Percentiles rank a stretch among this genome's conserved stretches.
These are phyloP conservation scores for Esox lucius DNA, from an alignment of 2,797 vertebrate genomes.

Conservation along the genomic window DNA sequence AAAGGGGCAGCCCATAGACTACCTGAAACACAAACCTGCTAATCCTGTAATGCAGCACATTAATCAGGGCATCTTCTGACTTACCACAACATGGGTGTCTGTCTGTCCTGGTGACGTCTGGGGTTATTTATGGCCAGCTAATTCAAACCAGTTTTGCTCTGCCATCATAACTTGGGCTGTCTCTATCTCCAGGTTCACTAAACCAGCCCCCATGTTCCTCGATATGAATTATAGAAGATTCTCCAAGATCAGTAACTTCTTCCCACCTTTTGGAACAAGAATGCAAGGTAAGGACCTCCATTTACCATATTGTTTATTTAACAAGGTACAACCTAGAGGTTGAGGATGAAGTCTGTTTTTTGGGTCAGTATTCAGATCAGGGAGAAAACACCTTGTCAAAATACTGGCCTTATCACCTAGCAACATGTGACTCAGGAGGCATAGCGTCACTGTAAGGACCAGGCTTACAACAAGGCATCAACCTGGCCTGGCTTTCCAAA, in stretches of 20 bases:
- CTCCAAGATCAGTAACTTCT: slow-evolving; percentile 80
- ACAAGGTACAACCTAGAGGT: neutral
- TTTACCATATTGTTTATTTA: neutral
- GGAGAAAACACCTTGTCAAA: neutral
- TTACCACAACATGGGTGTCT: slow-evolving; percentile 10
- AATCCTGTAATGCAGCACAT: slow-evolving; percentile 50
- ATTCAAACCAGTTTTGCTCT: slow-evolving; percentile 4
- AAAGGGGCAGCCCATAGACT: slow-evolving; percentile 40
- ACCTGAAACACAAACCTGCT: slow-evolving; percentile 39
- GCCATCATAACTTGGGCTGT: slow-evolving; percentile 36
- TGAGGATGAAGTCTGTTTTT: neutral
- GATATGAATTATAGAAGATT: slow-evolving; percentile 85
- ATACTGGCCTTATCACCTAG: neutral
- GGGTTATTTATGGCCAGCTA: slow-evolving; percentile 8
- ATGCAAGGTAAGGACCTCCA: slow-evolving; percentile 81
- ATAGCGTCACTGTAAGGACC: neutral
- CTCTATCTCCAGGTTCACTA: slow-evolving; percentile 77
- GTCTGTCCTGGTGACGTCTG: neutral
- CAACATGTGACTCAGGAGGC: neutral
- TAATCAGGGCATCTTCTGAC: slow-evolving; percentile 35
- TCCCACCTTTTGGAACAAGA: slow-evolving; percentile 89
- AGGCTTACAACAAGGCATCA: no score
- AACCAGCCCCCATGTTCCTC: slow-evolving; percentile 88
- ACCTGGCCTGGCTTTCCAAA: neutral
- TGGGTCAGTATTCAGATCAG: neutral